Percentiles rank a stretch among this genome's conserved stretches.
These are phyloP conservation scores for Sorex araneus DNA, from an alignment of 2,113 vertebrate genomes.

Conservation along the genomic window DNA sequence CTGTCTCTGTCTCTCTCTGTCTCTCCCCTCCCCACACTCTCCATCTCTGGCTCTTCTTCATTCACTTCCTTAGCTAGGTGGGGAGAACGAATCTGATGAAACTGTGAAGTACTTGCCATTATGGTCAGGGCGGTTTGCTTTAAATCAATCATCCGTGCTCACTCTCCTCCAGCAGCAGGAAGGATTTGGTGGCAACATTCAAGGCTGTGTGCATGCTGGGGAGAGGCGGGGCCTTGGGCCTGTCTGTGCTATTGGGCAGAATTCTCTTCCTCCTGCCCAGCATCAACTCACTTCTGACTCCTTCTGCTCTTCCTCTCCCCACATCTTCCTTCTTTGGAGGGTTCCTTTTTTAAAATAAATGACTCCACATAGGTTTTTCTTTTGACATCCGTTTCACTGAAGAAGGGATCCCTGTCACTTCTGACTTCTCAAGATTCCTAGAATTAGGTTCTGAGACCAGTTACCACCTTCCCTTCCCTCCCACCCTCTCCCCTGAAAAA, in stretches of 20 bases:
- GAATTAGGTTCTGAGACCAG: neutral
- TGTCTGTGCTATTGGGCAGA: neutral
- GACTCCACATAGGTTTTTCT: neutral
- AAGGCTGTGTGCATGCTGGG: no score
- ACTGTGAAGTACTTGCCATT: no score
- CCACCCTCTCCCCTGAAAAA: no score
- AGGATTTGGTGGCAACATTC: neutral
- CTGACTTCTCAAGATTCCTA: neutral
- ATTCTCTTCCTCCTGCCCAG: neutral
- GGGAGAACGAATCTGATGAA: no score
- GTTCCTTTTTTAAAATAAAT: constrained; percentile 1
- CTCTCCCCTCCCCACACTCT: no score
- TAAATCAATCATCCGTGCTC: neutral
- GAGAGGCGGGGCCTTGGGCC: no score
- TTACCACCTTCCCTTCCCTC: neutral
- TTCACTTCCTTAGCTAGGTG: no score
- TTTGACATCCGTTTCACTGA: neutral
- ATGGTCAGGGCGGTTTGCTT: neutral
- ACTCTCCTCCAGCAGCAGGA: neutral
- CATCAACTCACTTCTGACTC: neutral
- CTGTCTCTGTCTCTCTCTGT: neutral
- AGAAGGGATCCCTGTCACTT: neutral
- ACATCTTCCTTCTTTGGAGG: neutral
- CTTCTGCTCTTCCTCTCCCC: neutral
- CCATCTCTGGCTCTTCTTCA: no score